Base-by-base conservation (phyloP, 37 sponge, comb jelly and placozoan genomes). In the Cladorhizidae sp. region DNA sequence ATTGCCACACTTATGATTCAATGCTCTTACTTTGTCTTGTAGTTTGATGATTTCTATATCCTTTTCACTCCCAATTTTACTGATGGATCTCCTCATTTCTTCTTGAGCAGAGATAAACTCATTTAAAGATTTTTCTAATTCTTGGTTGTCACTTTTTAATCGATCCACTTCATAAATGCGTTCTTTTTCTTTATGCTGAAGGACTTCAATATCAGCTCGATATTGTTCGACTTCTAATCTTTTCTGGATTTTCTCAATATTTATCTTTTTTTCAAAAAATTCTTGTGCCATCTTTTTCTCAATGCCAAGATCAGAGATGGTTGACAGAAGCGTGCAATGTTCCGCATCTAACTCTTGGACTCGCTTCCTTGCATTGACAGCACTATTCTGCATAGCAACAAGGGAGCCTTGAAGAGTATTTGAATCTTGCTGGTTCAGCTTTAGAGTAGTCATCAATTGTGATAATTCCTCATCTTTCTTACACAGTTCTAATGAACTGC, bases 41-140 rank as follows among this genome's bases (percentile, higher is more conserved):
- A 85, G 72, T 52, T 63, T 77, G 55, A 81, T 50, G 23, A 90
- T 80, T 64, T 90, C 91, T 29, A 29, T 72, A 7, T 88, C 86
- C 50, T 75, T 88, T 73, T 85, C 85, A 41, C 75, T 77, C 6
- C 80, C 88, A 12, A 75, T 61, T 18, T 58, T 31, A 0, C 64
- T 51, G 23, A 92, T 67, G 21, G 88, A 72, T 31, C 75, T 26
- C 55, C 58, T 73, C 67, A 92, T 80, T 9, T 85, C 86, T 25
- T 72, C 54, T 77, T 92, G 93, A 21, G 75, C 80, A 36, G 84
- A 77, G 17, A 74, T 39, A 6, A 87, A 71, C 25, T 87, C 80
- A 3, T 75, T 71, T 5, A 73, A 40, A 11, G 72, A 75, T 2
- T 29, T 29, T 56, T 78, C 71, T 39, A 67, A 41, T 55, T 92